These are phyloP conservation scores for Drosophila trapezifrons DNA, from an alignment of 1,140 invertebrate genomes.

Conservation along the genomic window DNA sequence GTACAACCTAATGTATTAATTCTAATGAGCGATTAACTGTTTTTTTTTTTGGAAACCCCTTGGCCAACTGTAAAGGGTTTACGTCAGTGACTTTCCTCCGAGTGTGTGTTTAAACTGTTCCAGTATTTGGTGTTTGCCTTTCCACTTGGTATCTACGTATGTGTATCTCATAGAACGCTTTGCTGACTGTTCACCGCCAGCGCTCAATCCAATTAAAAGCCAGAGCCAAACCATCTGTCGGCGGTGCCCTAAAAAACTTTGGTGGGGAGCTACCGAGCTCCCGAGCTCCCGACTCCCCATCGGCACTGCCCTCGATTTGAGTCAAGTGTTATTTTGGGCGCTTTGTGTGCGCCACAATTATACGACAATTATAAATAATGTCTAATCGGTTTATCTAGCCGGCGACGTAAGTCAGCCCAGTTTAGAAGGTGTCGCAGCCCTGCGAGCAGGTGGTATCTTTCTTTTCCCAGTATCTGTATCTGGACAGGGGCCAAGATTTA, in stretches of 20 bases:
- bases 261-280: neutral
- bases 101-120: slow-evolving; percentile 16
- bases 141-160: slow-evolving; percentile 25
- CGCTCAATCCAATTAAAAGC: slow-evolving; percentile 66
- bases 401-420: slow-evolving; percentile 25
- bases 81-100: slow-evolving; percentile 17
- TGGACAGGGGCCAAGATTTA: slow-evolving; percentile 47
- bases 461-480: slow-evolving; percentile 26
- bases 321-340: slow-evolving; percentile 69
- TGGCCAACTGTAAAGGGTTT: slow-evolving; percentile 5
- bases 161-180: slow-evolving; percentile 33
- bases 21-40: neutral
- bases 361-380: slow-evolving; percentile 72
- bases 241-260: slow-evolving; percentile 46
- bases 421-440: slow-evolving; percentile 38
- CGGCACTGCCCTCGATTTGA: slow-evolving; percentile 59
- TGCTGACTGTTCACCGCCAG: slow-evolving; percentile 29
- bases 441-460: slow-evolving; percentile 21
- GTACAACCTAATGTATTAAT: neutral
- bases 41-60: slow-evolving; percentile 8
- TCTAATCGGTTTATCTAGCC: slow-evolving; percentile 44
- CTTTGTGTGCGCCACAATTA: slow-evolving; percentile 48
- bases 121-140: slow-evolving; percentile 40
- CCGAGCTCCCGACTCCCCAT: neutral
- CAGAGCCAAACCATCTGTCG: slow-evolving; percentile 33